Evolutionary conservation across 2,113 vertebrate species (phyloP).

Genomic region (Hippocampus guttulatus): DNA sequence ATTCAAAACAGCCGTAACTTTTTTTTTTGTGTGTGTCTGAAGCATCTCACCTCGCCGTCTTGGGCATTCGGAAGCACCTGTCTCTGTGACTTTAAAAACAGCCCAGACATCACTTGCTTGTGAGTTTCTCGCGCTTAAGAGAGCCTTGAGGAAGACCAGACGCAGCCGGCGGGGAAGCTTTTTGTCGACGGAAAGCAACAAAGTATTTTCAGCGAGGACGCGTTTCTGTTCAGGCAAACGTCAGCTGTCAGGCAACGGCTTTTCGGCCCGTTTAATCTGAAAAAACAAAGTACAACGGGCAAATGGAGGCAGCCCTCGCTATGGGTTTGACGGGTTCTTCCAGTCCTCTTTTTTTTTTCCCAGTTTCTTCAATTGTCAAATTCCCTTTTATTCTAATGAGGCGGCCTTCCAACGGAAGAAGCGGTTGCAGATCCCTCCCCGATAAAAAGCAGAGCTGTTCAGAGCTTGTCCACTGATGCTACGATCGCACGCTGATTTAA

Average conservation of each 20-base stretch:
- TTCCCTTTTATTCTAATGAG: not conserved
- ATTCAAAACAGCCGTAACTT: constrained; percentile 68
- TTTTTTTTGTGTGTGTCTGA: constrained; percentile 43
- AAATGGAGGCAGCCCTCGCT: no score
- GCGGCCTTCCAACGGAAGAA: constrained; percentile 30
- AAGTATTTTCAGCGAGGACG: not conserved
- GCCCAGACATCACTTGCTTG: constrained; percentile 24
- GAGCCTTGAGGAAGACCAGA: constrained; percentile 33
- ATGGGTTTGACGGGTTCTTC: no score
- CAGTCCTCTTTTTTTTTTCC: constrained; percentile 9
- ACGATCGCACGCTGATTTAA: constrained; percentile 52
- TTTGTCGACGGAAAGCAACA: not conserved
- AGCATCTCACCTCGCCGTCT: constrained; percentile 47
- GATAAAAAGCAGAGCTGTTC: constrained; percentile 63
- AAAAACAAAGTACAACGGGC: no score
- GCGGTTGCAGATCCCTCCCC: constrained; percentile 1
- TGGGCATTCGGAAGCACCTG: constrained; percentile 48
- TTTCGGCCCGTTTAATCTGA: no score
- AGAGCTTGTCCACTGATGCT: constrained; percentile 27
- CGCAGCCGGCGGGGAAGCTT: constrained; percentile 16
- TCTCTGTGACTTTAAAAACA: constrained; percentile 44
- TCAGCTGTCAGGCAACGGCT: not conserved
- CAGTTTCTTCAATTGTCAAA: not conserved
- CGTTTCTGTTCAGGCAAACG: not conserved
- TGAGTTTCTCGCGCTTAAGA: constrained; percentile 22